These are phyloP conservation scores for Blera fallax DNA, from an alignment of 2,888 invertebrate genomes.

Conservation along the genomic window DNA sequence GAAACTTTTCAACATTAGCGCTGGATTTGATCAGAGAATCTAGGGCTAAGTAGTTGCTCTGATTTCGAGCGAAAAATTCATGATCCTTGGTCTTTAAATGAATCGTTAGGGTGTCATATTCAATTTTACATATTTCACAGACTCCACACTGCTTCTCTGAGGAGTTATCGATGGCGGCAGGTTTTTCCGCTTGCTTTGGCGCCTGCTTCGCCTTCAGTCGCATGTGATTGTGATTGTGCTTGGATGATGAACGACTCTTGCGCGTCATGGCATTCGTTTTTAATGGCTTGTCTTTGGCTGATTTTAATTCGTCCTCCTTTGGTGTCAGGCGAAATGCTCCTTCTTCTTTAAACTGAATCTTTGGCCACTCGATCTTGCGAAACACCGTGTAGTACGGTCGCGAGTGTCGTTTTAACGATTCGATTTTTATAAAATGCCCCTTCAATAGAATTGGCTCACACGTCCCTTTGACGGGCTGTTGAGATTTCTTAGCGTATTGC, in stretches of 20 bases:
- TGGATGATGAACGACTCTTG: slow-evolving; percentile 79
- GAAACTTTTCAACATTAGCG: slow-evolving; percentile 87
- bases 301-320: slow-evolving; percentile 71
- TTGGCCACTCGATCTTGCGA: slow-evolving; percentile 80
- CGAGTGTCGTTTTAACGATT: slow-evolving; percentile 80
- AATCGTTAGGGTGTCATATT: slow-evolving; percentile 87
- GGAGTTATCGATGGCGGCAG: slow-evolving; percentile 68
- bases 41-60: slow-evolving; percentile 88
- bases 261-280: slow-evolving; percentile 78
- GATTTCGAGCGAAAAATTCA: slow-evolving; percentile 88
- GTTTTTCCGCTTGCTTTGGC: slow-evolving; percentile 57
- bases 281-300: slow-evolving; percentile 68
- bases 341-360: slow-evolving; percentile 79
- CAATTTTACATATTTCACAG: slow-evolving; percentile 91
- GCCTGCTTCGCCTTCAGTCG: slow-evolving; percentile 65
- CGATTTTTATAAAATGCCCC: slow-evolving; percentile 88
- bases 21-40: slow-evolving; percentile 88
- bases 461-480: slow-evolving; percentile 74
- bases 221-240: slow-evolving; percentile 67
- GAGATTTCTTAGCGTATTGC: slow-evolving; percentile 74
- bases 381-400: slow-evolving; percentile 81
- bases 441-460: slow-evolving; percentile 84
- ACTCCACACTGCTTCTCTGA: slow-evolving; percentile 85
- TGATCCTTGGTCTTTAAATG: slow-evolving; percentile 90
- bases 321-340: slow-evolving; percentile 79